Evolutionary conservation across 2,888 invertebrate genomes (phyloP).

Genomic region (Apocheima hispidaria): DNA sequence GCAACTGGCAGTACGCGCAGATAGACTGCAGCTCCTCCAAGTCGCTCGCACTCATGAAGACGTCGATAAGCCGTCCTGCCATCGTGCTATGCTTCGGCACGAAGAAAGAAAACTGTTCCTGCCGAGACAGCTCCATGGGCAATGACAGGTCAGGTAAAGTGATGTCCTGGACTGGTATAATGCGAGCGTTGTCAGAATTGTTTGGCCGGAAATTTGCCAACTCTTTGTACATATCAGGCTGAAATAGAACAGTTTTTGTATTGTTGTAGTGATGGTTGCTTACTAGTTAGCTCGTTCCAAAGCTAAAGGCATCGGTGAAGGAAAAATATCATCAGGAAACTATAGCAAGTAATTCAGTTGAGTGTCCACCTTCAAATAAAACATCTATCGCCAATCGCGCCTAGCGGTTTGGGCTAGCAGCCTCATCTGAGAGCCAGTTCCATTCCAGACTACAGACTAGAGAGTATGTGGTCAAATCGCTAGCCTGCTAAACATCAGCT

Average conservation of each 20-base stretch:
- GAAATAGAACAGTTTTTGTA: not conserved
- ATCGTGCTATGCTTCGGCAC: slow-evolving; percentile 88
- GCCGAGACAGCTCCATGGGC: slow-evolving; percentile 87
- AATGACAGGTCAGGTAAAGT: slow-evolving; percentile 87
- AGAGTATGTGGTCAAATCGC: no score
- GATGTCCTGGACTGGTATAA: slow-evolving; percentile 86
- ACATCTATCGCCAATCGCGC: no score
- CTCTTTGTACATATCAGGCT: not conserved
- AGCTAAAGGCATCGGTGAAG: no score
- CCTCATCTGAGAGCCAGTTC: no score
- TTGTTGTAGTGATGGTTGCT: no score
- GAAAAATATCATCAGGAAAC: no score
- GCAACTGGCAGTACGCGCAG: slow-evolving; percentile 88
- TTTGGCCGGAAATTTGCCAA: slow-evolving; percentile 53
- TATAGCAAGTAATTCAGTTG: no score
- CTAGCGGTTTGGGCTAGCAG: no score
- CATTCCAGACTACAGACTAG: no score
- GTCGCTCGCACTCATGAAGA: slow-evolving; percentile 86
- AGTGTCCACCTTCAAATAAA: no score
- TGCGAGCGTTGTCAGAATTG: slow-evolving; percentile 46
- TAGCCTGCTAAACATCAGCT: no score
- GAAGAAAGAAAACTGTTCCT: slow-evolving; percentile 90
- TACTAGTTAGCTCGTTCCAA: no score
- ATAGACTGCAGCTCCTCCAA: slow-evolving; percentile 89
- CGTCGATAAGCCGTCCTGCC: slow-evolving; percentile 88